Base-by-base conservation (phyloP, 2,113 vertebrate genomes). In the Greenwoodochromis staneri region DNA sequence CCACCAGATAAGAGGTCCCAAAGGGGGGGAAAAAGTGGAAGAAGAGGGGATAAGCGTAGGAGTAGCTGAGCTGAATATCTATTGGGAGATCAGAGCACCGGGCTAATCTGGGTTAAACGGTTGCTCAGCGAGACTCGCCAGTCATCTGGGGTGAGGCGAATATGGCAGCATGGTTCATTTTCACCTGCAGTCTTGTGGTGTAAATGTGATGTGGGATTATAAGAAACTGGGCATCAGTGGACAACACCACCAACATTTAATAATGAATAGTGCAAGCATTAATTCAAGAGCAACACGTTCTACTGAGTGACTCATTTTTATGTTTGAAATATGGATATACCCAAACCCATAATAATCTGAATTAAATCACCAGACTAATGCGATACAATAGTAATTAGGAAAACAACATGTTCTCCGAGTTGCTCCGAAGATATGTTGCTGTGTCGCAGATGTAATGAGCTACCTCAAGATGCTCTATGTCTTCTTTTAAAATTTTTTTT, bases 31-130 rank as follows among this genome's bases (percentile, higher is more conserved):
- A 80, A 82, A 31, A 87, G 53, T 69, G 85, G 51, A 83, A 55
- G 85, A 86, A 80, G 87, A 87, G 47, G 85, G 88, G 90, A 87
- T 90, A 83, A 92, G 89, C 11, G 19, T 76, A 89, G 85, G 81
- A 93, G 88, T 83, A 85, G 86, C 90, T 92, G 92, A 93, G 89
- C 87, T 89, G 91, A 93, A 95, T 94, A 94, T 95, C 93, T 94
- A 91, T 93, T 55, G 34, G 66, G 40, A 89, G 90, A 94, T 96
- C 95, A 94, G 87, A 92, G 89, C 59, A 36, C 9, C 69, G 83
- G 87, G 85, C 89, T 94, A 93, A 96, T 95, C 89, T 93, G 89
- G 89, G 91, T 92, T 94, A 95, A 96, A 94, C 31, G 55, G 86
- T 80, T 89, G 90, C 85, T 93, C 82, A 45, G 87, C 31, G 29